phyloP scores from a whole-genome alignment of 1,140 invertebrate species.

The Scylla paramamosain region DNA sequence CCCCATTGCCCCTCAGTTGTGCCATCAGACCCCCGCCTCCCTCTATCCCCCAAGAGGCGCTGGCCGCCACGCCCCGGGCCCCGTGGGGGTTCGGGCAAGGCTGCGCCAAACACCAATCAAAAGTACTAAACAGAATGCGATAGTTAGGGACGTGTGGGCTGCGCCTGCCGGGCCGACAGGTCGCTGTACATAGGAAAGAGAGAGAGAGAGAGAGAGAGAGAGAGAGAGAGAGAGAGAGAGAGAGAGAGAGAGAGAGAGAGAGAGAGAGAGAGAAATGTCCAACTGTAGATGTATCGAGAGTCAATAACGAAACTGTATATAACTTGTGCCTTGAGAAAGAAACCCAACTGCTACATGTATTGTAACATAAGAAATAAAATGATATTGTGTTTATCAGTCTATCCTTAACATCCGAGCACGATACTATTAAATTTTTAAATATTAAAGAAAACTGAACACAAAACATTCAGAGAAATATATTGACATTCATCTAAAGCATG shows the following conservation, averaged over 20 bases:
- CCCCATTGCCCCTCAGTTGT: not conserved
- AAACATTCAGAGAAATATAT: constrained; percentile 35
- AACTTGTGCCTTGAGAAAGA: constrained; percentile 70
- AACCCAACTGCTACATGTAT: constrained; percentile 63
- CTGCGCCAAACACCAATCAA: constrained; percentile 61
- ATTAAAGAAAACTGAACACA: constrained; percentile 39
- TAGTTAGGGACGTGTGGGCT: constrained; percentile 60
- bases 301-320: constrained; percentile 70
- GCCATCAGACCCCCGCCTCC: not conserved
- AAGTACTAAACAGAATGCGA: constrained; percentile 32
- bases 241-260: constrained; percentile 38
- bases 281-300: constrained; percentile 71
- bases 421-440: constrained; percentile 40
- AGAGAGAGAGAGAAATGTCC: constrained; percentile 46
- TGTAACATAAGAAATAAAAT: constrained; percentile 74
- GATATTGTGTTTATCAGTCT: constrained; percentile 74
- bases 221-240: constrained; percentile 48
- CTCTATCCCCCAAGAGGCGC: not conserved
- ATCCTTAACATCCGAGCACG: constrained; percentile 75
- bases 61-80: not conserved
- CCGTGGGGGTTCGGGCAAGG: constrained; percentile 33
- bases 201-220: constrained; percentile 42
- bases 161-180: constrained; percentile 46
- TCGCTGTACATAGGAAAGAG: constrained; percentile 66
- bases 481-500: constrained; percentile 56